Conservation (phyloP, 2,888 invertebrate species). For the Eupithecia centaureata region DNA sequence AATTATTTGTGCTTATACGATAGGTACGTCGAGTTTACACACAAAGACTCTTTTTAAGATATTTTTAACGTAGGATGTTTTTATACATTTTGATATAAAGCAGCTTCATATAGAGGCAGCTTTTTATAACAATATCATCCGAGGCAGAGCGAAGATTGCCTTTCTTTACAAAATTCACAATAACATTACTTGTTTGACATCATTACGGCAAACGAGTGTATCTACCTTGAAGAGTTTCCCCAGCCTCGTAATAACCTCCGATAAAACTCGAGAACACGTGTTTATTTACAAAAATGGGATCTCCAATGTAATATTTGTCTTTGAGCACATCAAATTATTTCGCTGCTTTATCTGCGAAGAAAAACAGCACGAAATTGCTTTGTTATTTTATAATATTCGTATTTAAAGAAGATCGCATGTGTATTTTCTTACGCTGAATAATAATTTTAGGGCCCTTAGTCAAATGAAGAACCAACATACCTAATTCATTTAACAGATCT, state of each 20-base stretch:
- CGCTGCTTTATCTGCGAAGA: slow-evolving; percentile 32
- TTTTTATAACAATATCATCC: background rate
- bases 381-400: background rate
- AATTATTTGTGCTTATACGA: too few species aligned
- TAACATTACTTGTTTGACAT: slow-evolving; percentile 38
- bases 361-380: background rate
- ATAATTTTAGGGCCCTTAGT: background rate
- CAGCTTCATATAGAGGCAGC: background rate
- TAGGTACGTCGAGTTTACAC: too few species aligned
- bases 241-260: slow-evolving; percentile 34
- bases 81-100: too few species aligned
- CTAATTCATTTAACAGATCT: background rate
- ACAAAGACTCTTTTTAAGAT: too few species aligned
- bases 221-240: slow-evolving; percentile 17
- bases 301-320: slow-evolving; percentile 36
- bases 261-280: slow-evolving; percentile 35
- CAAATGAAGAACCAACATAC: too few species aligned
- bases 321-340: slow-evolving; percentile 34
- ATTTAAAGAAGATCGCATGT: background rate
- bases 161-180: slow-evolving; percentile 35
- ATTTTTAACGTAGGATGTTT: too few species aligned
- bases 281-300: slow-evolving; percentile 39
- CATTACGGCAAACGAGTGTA: slow-evolving; percentile 36
- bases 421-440: background rate
- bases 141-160: slow-evolving; percentile 26